Evolutionary conservation across 1,140 invertebrate genomes (phyloP), one percentile per base, ranked within the genome.

Genomic region (Panagrolaimus sp.): DNA sequence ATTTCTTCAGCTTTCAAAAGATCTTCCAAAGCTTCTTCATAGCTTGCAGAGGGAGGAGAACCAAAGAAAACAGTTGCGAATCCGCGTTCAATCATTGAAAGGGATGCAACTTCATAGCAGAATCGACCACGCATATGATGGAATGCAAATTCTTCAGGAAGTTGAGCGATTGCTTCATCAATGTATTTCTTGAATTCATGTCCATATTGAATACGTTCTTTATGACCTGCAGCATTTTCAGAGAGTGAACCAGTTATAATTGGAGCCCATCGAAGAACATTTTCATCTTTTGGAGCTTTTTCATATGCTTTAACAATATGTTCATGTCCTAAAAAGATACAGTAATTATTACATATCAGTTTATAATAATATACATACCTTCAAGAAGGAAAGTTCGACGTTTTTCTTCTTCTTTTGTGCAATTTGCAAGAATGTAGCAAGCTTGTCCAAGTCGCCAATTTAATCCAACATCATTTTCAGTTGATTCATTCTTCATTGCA

Each of bases 121-220:
- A 65, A 65, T 44, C 63, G 15, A 5, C 63, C 63, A 44, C 63
- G 38, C 63, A 65, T 65, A 21, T 65, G 63, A n/a, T 28, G 63
- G n/a, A 65, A 28, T 5, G 63, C n/a, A 45, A 65, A 44, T 43
- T 65, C 63, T 12, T 43, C 15, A n/a, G 63, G 63, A n/a, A 65
- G 44, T 21, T 43, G 38, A 12, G 15, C 17, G 14, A 65, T 65
- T 12, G 63, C 63, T 32, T 65, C 24, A 32, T 65, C 63, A 43
- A 65, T 44, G 14, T 65, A 65, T 17, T 43, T 65, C 38, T 65
- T 65, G 32, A 65, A 65, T 21, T 65, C 63, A 43, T 65, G 38
- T n/a, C 63, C 63, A 24, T 28, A 46, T n/a, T 43, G 17, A 3
- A 65, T 46, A 14, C 44, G 38, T 32, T 65, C 63, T 24, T 65